Conservation (phyloP, 2,113 vertebrate species). For the Ictalurus punctatus region DNA sequence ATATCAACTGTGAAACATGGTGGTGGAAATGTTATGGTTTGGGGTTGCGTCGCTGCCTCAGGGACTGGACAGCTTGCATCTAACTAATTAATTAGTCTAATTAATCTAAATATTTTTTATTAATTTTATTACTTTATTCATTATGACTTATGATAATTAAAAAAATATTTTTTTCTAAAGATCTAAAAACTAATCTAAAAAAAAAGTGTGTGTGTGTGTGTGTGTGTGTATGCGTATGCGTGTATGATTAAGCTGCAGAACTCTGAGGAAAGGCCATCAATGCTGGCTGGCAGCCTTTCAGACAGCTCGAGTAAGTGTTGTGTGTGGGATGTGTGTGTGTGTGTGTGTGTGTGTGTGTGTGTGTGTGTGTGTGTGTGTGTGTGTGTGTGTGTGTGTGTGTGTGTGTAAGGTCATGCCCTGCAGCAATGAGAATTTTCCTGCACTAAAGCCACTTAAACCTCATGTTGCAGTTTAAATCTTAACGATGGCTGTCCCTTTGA, state of each 20-base stretch:
- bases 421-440: background rate
- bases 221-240: too few relatives aligned
- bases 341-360: constrained; percentile 24
- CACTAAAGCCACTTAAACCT: background rate
- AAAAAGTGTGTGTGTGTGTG: too few relatives aligned
- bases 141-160: too few relatives aligned
- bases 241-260: background rate
- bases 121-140: too few relatives aligned
- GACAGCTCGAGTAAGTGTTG: background rate
- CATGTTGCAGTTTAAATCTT: background rate
- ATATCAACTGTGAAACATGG: too few relatives aligned
- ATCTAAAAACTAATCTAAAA: too few relatives aligned
- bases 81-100: too few relatives aligned
- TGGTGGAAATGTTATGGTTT: too few relatives aligned
- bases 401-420: background rate
- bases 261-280: background rate
- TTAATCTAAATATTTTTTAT: too few relatives aligned
- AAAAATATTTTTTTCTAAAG: too few relatives aligned
- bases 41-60: too few relatives aligned
- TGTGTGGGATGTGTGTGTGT: background rate
- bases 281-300: background rate
- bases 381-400: constrained; percentile 10
- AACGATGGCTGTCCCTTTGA: background rate
- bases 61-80: too few relatives aligned
- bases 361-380: background rate